Percentiles rank a stretch among this genome's conserved stretches.
phyloP scores from a whole-genome alignment of 1,140 invertebrate species.

The Euglossa dilemma region DNA sequence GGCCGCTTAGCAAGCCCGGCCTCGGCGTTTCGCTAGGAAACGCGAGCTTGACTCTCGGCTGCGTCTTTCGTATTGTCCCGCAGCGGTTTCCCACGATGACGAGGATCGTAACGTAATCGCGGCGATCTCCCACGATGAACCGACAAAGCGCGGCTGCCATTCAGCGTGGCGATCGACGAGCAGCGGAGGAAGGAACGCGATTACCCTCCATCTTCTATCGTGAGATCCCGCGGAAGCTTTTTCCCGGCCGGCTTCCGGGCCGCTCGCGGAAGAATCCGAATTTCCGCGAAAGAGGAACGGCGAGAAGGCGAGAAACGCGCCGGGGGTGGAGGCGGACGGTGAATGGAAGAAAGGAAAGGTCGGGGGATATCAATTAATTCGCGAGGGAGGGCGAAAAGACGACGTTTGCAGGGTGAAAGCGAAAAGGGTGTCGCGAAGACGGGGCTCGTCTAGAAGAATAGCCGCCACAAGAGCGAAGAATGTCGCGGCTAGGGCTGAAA shows the following conservation, averaged over 20 bases:
- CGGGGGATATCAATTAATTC: constrained; percentile 47
- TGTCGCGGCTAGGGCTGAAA: constrained; percentile 43
- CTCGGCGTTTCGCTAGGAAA: too few relatives aligned
- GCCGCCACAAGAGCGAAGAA: constrained; percentile 49
- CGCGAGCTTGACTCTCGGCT: background rate
- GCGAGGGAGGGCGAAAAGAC: constrained; percentile 39
- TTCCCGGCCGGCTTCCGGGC: too few relatives aligned
- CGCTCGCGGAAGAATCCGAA: background rate
- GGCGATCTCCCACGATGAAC: too few relatives aligned
- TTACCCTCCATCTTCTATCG: too few relatives aligned
- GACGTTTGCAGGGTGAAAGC: constrained; percentile 45
- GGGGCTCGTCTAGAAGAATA: constrained; percentile 40
- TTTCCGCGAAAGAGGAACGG: background rate
- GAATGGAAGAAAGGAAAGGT: background rate
- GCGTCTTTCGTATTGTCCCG: too few relatives aligned
- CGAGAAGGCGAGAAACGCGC: too few relatives aligned
- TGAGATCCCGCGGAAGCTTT: too few relatives aligned
- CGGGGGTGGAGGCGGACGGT: too few relatives aligned
- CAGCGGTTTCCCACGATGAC: background rate
- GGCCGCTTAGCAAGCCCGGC: too few relatives aligned
- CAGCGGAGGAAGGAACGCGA: too few relatives aligned
- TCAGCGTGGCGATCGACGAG: too few relatives aligned
- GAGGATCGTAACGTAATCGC: background rate
- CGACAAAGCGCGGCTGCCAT: background rate
- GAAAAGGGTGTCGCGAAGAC: constrained; percentile 48